Percentiles rank a stretch among this genome's conserved stretches.
Conservation (phyloP, 92 coral and sea anemone genomes). For the Plumapathes pennacea region DNA sequence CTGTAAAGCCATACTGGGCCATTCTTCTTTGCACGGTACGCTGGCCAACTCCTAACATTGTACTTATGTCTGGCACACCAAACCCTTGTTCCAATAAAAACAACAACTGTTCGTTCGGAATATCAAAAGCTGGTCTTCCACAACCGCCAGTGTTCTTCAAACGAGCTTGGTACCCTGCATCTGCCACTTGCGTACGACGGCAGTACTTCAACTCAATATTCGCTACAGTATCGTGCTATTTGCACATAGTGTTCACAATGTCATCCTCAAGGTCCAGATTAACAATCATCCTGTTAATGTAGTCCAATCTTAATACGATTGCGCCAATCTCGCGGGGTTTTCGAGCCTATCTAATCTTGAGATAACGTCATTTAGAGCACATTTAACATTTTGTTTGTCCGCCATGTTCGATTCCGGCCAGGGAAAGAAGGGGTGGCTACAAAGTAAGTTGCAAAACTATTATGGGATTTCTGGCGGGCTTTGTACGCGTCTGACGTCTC, state of each 20-base stretch:
- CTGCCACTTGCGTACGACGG: not conserved
- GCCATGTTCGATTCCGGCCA: too few relatives aligned
- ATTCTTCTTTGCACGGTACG: conserved; percentile 64
- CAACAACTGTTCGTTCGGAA: conserved; percentile 44
- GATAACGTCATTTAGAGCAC: conserved; percentile 16
- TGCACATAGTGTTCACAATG: conserved; percentile 33
- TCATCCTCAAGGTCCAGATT: conserved; percentile 41
- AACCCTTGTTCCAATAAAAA: conserved; percentile 59
- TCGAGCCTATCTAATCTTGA: conserved; percentile 15
- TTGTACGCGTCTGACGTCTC: too few relatives aligned
- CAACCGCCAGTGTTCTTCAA: conserved; percentile 21
- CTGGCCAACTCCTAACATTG: conserved; percentile 48
- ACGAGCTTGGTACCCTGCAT: conserved; percentile 26
- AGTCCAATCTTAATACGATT: conserved; percentile 27
- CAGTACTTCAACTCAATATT: conserved; percentile 2
- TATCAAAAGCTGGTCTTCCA: conserved; percentile 66
- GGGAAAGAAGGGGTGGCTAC: too few relatives aligned
- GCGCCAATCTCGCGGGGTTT: conserved; percentile 11
- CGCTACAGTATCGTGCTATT: conserved; percentile 16
- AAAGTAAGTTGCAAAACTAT: too few relatives aligned
- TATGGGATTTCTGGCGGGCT: too few relatives aligned
- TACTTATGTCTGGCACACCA: conserved; percentile 31
- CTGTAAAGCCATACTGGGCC: conserved; percentile 40
- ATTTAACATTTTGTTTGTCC: conserved; percentile 1
- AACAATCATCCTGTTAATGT: conserved; percentile 47